phyloP scores from a whole-genome alignment of 2,113 vertebrate genomes.

The Actenoides hombroni region DNA sequence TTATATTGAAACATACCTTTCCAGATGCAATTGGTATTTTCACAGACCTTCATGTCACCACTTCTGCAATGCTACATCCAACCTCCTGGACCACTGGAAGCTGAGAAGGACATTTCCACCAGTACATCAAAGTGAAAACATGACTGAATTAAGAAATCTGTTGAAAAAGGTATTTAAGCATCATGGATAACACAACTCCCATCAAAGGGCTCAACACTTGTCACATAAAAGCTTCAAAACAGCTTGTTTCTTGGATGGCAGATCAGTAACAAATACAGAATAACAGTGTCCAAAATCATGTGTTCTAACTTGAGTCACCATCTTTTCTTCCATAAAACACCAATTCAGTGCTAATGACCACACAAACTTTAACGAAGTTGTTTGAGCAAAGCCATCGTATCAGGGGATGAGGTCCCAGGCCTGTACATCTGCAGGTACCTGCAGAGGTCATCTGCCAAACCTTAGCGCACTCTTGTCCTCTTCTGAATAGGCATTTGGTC shows the following conservation, averaged over 20 bases:
- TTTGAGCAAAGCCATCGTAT: not conserved
- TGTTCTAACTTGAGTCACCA: not conserved
- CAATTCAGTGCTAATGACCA: not conserved
- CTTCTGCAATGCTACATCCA: not conserved
- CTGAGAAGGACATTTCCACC: constrained; percentile 13
- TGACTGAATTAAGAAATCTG: not conserved
- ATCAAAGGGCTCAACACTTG: not conserved
- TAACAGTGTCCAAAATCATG: not conserved
- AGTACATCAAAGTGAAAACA: not conserved
- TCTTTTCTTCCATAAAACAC: not conserved
- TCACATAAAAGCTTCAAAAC: not conserved
- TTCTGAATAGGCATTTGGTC: not conserved
- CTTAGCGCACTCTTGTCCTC: not conserved
- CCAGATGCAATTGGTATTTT: constrained; percentile 10
- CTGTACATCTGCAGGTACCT: not conserved
- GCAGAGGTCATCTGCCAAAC: not conserved
- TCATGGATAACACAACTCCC: not conserved
- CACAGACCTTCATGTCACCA: constrained; percentile 34
- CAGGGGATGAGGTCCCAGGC: not conserved
- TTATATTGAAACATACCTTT: not conserved
- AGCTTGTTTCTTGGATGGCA: not conserved
- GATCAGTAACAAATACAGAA: not conserved
- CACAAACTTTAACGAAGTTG: not conserved
- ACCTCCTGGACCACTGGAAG: not conserved
- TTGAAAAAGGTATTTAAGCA: not conserved